These are phyloP conservation scores for Crossocerus cetratus DNA, from an alignment of 2,888 invertebrate species.

Conservation along the genomic window DNA sequence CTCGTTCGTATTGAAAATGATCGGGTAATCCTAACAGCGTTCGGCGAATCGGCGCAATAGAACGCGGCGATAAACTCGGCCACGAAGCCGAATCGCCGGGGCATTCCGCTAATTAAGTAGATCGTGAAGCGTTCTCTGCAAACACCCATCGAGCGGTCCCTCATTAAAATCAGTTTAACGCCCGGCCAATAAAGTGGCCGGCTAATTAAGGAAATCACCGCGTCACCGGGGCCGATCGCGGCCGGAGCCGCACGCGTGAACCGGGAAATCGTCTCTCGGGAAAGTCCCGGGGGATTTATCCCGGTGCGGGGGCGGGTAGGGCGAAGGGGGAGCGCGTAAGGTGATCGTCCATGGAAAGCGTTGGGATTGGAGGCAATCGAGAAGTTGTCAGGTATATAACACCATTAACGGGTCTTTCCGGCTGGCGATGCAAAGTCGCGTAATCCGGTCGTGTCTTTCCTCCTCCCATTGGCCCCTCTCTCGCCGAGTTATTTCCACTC, in stretches of 20 bases:
- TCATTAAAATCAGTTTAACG: not conserved
- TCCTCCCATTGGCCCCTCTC: slow-evolving; percentile 30
- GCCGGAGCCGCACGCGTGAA: no score
- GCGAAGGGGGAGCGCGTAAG: not conserved
- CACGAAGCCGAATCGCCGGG: no score
- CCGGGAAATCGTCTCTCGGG: no score
- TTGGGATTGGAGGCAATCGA: no score
- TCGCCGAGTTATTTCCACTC: slow-evolving; percentile 42
- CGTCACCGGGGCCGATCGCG: no score
- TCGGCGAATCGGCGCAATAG: no score
- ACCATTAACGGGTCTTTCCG: not conserved
- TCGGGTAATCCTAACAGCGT: no score
- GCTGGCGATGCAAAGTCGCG: not conserved
- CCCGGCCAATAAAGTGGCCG: not conserved
- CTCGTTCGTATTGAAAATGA: no score
- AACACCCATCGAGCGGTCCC: not conserved
- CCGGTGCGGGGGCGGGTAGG: not conserved
- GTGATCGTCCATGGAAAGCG: not conserved
- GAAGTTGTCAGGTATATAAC: not conserved
- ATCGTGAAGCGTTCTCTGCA: not conserved
- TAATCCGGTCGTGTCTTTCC: not conserved
- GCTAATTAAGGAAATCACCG: not conserved
- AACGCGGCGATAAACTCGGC: no score
- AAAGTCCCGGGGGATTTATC: not conserved
- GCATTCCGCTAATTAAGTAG: not conserved